Evolutionary conservation across 2,888 invertebrate species (phyloP).

Genomic region (Lamproptera curius): DNA sequence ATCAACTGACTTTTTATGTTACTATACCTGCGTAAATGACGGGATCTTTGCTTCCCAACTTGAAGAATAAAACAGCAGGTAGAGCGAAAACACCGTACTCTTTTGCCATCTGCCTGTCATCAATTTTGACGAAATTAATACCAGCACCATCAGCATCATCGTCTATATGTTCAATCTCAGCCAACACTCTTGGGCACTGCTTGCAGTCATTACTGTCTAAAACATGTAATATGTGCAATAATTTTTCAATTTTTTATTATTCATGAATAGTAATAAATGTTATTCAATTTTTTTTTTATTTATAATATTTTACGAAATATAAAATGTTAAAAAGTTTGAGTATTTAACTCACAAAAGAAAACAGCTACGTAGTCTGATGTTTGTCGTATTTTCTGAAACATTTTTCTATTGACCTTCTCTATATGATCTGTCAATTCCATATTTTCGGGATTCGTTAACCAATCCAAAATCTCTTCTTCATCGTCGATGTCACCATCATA

Average conservation of each 20-base stretch:
- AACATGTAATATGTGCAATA: conserved; percentile 58
- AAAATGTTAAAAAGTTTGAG: too few relatives aligned
- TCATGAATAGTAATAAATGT: too few relatives aligned
- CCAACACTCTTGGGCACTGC: conserved; percentile 92
- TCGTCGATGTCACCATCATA: conserved; percentile 96
- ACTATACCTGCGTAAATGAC: conserved; percentile 90
- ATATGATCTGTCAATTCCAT: conserved; percentile 97
- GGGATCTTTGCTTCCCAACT: conserved; percentile 91
- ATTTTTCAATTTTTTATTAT: conserved; percentile 33
- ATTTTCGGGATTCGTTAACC: conserved; percentile 95
- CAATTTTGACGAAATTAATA: conserved; percentile 95
- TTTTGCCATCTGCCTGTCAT: conserved; percentile 91
- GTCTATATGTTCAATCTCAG: conserved; percentile 94
- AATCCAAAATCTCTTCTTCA: conserved; percentile 93
- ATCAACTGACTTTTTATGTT: neutral
- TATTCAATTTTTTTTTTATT: neutral
- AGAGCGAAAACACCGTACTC: conserved; percentile 93
- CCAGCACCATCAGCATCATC: conserved; percentile 94
- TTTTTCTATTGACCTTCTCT: conserved; percentile 93
- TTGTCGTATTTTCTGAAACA: conserved; percentile 94
- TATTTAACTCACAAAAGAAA: conserved; percentile 96
- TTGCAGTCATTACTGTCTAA: conserved; percentile 97
- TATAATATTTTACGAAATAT: neutral
- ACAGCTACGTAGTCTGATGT: conserved; percentile 94
- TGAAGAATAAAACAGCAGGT: conserved; percentile 94